phyloP scores from a whole-genome alignment of 2,113 vertebrate species.

The Cyprinodon brontotheroides region DNA sequence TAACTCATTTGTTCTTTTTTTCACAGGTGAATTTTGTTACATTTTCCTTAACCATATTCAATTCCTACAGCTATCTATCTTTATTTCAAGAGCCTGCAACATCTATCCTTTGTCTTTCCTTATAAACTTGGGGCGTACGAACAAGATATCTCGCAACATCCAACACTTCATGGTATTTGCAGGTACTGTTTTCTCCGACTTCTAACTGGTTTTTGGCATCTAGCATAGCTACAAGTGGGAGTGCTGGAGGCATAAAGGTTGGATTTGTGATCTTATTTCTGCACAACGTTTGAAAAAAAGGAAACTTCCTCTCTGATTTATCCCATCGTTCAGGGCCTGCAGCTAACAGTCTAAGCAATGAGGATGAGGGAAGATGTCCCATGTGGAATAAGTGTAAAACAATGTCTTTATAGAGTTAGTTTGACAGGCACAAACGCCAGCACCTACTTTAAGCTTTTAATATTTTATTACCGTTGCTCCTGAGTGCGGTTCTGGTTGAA shows the following conservation, averaged over 20 bases:
- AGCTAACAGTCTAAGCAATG: slow-evolving; percentile 38
- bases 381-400: slow-evolving; percentile 7
- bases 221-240: background rate
- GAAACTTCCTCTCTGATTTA: slow-evolving; percentile 13
- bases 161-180: slow-evolving; percentile 91
- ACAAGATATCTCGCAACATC: slow-evolving; percentile 80
- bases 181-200: slow-evolving; percentile 74
- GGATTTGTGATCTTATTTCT: slow-evolving; percentile 69
- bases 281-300: background rate
- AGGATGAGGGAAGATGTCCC: slow-evolving; percentile 27
- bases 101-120: slow-evolving; percentile 88
- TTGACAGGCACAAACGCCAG: slow-evolving; percentile 3
- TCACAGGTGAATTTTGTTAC: background rate
- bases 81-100: slow-evolving; percentile 85
- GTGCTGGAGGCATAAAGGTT: background rate
- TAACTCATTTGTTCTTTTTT: background rate
- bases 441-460: slow-evolving; percentile 15
- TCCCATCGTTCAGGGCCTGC: slow-evolving; percentile 16
- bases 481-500: slow-evolving; percentile 6
- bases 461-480: slow-evolving; percentile 19
- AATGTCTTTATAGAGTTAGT: slow-evolving; percentile 4
- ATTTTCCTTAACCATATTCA: slow-evolving; percentile 71
- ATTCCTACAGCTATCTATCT: slow-evolving; percentile 80
- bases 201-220: background rate
- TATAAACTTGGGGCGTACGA: slow-evolving; percentile 83